Evolutionary conservation across 2,113 vertebrate genomes (phyloP), one percentile per base, ranked within the genome.

Genomic region (Nibea coibor): DNA sequence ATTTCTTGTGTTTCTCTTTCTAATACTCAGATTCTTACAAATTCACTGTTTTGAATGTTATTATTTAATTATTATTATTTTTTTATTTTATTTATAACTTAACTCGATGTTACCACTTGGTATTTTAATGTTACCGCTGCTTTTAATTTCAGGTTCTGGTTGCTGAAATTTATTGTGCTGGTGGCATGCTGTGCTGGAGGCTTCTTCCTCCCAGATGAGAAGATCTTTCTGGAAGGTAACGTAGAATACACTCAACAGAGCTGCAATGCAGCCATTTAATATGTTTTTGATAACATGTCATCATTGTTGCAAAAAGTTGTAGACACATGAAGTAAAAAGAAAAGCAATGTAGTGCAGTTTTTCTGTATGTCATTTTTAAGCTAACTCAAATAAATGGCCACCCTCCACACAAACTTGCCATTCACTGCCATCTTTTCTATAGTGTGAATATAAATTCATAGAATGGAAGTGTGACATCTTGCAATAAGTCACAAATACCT

Each of bases 121-220:
- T 31, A 4, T 31, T 39, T 57, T 63, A 17, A 72, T 24, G 4
- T 62, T 53, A 5, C 80, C 9, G 4, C 16, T 59, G 16, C 10
- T 81, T 54, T 74, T 1, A 69, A 50, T 72, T 42, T 22, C 91
- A 99, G 98, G 86, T 99, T 99, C 93, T 99, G 98, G 98, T 94
- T 99, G 71, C 78, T 97, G 85, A 99, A 99, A 91, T 96, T 99
- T 75, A 53, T 98, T 78, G 78, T 95, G 75, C 86, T 99, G 92
- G 95, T 90, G 69, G 96, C 89, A 19, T 97, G 97, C 96, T 99
- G 98, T 78, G 95, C 96, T 35, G 98, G 96, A 88, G 97, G 95
- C 2, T 99, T 99, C 95, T 99, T 99, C 92, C 92, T 99, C 76
- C 98, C 98, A 0, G 91, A 96, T 35, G 94, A 99, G 90, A 94